Evolutionary conservation across 2,797 vertebrate species (phyloP), one percentile per base, ranked within the genome.

Genomic region (Morelia viridis): DNA sequence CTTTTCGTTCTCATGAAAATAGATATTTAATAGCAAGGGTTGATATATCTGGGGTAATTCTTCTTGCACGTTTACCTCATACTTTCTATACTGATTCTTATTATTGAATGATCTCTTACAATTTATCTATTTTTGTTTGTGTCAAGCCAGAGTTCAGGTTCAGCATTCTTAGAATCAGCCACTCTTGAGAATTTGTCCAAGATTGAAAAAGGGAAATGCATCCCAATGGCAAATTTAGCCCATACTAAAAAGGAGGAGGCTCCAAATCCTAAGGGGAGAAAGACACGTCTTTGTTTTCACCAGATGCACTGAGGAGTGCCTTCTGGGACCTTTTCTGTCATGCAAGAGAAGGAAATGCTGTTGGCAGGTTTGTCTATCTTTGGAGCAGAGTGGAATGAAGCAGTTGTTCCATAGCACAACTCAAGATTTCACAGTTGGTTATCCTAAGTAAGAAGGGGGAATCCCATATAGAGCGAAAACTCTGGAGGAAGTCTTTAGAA

Each of bases 261-360:
- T 56, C 31, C 35, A 9, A 58, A 80, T 12, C n/a, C 76, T 19
- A 50, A 89, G 58, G 46, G 35, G 9, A 46, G 24, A 50, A 15
- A 53, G 60, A 61, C 6, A 61, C 60, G n/a, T 1, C 46, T 56
- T 60, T 84, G 50, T 3, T 31, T 41, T 9, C 17, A 60, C 58
- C 58, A 60, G 13, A 60, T 60, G 15, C 58, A 60, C 58, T 17
- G 4, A 0, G 57, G 1, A 88, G 56, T 0, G 0, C 15, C 86
- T 85, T n/a, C 35, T 76, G 71, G 0, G 15, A 7, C 9, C 61
- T 10, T 28, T 50, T 2, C 0, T 0, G 0, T 12, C 41, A 71
- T 62, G 88, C 26, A 60, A 68, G 62, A 22, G 53, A 60, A 19
- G 31, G 5, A 71, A 89, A 89, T 50, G 15, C 24, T 24, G 10